A percentile compares a stretch with the other conserved stretches of the same genome.
phyloP scores from a whole-genome alignment of 1,140 invertebrate species.

The Metopolophium dirhodum region DNA sequence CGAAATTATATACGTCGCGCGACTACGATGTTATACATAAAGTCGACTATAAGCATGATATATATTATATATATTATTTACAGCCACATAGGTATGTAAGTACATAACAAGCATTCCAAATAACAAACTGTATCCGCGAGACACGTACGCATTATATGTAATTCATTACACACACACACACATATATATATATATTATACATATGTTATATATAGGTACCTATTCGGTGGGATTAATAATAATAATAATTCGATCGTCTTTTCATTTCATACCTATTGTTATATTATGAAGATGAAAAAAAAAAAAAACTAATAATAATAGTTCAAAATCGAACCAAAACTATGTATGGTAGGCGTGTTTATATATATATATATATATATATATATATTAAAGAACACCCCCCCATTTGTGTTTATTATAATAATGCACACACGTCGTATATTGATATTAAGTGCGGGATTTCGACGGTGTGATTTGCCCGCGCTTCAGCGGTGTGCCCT shows the following conservation, averaged over 20 bases:
- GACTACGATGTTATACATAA: background rate
- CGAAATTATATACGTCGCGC: background rate
- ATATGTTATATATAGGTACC: background rate
- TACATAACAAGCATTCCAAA: slow-evolving; percentile 20
- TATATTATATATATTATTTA: slow-evolving; percentile 12
- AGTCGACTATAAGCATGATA: background rate
- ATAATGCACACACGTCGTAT: slow-evolving; percentile 32
- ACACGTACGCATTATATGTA: slow-evolving; percentile 1
- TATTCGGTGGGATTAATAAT: background rate
- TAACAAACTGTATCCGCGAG: slow-evolving; percentile 20
- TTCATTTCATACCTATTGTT: slow-evolving; percentile 44
- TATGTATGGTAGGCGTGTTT: background rate
- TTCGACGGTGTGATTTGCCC: slow-evolving; percentile 38
- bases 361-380: background rate
- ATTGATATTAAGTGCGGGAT: slow-evolving; percentile 42
- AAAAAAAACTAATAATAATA: background rate
- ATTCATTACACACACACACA: background rate
- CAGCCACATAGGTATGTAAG: background rate
- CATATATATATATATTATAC: background rate
- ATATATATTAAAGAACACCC: background rate
- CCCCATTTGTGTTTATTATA: slow-evolving; percentile 47
- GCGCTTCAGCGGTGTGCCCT: slow-evolving; percentile 26
- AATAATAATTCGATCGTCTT: slow-evolving; percentile 43
- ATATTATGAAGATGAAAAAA: no score
- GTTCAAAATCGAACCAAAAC: slow-evolving; percentile 23